phyloP scores from a whole-genome alignment of 2,797 vertebrate genomes.

The Gymnodraco acuticeps region DNA sequence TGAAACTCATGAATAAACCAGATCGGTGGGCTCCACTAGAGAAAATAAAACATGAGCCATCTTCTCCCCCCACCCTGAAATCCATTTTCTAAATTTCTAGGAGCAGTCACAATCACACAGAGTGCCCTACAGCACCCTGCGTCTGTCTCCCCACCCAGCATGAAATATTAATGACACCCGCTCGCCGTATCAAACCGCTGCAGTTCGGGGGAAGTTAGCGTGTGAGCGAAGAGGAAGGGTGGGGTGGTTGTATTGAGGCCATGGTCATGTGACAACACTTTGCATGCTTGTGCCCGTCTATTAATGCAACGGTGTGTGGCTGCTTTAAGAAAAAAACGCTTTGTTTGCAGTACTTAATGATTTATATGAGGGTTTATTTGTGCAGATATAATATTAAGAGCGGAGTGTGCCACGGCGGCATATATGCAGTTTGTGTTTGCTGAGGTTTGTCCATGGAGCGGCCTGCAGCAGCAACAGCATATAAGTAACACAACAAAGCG shows the following conservation, averaged over 20 bases:
- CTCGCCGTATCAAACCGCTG: constrained; percentile 15
- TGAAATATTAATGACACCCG: constrained; percentile 62
- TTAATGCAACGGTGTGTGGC: neutral
- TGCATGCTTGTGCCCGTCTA: neutral
- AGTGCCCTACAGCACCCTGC: constrained; percentile 33
- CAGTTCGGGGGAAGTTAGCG: neutral
- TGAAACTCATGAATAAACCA: constrained; percentile 58
- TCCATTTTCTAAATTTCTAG: constrained; percentile 49
- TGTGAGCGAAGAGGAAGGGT: neutral
- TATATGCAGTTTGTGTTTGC: neutral
- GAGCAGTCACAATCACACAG: constrained; percentile 39
- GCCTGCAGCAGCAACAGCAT: neutral
- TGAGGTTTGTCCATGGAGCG: neutral
- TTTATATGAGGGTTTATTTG: constrained; percentile 45
- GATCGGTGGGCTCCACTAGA: neutral
- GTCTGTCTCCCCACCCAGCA: constrained; percentile 25
- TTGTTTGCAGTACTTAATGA: constrained; percentile 14
- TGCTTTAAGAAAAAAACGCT: neutral
- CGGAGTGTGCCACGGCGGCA: neutral
- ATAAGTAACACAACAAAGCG: neutral
- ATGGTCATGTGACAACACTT: neutral
- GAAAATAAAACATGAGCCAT: neutral
- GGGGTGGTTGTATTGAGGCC: neutral
- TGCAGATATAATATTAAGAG: constrained; percentile 54
- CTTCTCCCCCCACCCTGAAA: neutral